Percentiles rank a stretch among this genome's conserved stretches.
Evolutionary conservation across 2,797 vertebrate species (phyloP).

Genomic region (Gobio occitaniae): DNA sequence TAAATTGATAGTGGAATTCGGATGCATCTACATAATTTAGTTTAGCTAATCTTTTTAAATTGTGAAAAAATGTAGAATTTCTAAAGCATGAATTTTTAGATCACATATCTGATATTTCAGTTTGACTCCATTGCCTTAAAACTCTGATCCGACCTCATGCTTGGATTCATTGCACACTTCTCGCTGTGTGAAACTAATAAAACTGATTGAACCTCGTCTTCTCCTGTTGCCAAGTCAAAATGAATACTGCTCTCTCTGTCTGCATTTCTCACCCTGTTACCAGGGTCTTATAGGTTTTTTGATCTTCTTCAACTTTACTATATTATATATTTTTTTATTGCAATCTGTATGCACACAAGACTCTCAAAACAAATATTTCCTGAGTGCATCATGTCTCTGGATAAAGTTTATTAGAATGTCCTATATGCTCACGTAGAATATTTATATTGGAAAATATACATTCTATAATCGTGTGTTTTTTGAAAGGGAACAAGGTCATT

Average conservation of each 20-base stretch:
- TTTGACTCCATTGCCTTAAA: neutral
- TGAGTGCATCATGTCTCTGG: neutral
- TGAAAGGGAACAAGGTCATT: conserved; percentile 8
- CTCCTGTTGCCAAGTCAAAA: conserved; percentile 77
- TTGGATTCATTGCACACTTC: conserved; percentile 7
- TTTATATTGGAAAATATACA: conserved; percentile 14
- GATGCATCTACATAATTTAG: neutral
- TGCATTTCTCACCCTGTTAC: conserved; percentile 64
- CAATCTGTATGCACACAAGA: neutral
- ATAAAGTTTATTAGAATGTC: neutral
- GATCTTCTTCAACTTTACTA: neutral
- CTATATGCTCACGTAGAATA: neutral
- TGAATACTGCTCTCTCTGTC: conserved; percentile 71
- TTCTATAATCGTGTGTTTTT: neutral
- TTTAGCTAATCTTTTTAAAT: neutral
- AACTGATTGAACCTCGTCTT: conserved; percentile 12
- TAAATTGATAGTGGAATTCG: neutral
- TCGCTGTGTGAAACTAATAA: conserved; percentile 12
- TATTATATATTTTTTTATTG: neutral
- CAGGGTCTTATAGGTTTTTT: conserved; percentile 41
- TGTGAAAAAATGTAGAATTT: neutral
- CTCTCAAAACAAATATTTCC: neutral
- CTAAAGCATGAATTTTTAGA: neutral
- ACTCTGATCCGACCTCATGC: neutral
- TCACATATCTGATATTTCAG: neutral